A percentile compares a stretch with the other conserved stretches of the same genome.
phyloP scores from a whole-genome alignment of 2,113 vertebrate genomes.

The Coptodon bakossiorum region DNA sequence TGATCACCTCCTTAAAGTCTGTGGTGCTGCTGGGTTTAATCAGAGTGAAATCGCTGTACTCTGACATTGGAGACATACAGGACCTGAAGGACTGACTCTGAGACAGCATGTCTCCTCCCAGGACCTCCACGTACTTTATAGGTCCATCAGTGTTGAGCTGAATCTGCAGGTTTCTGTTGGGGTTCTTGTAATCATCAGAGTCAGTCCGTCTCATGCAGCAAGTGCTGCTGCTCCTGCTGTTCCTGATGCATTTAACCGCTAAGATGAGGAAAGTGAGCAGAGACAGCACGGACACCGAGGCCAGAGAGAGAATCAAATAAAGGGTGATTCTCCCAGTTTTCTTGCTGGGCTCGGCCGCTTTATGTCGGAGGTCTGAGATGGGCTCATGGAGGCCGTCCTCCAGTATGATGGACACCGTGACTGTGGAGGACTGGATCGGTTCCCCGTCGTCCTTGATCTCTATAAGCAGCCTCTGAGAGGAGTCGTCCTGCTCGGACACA shows the following conservation, averaged over 20 bases:
- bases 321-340: conserved; percentile 65
- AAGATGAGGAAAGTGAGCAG: conserved; percentile 72
- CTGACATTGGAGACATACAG: conserved; percentile 79
- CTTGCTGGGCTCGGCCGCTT: conserved; percentile 54
- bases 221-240: conserved; percentile 58
- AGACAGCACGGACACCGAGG: conserved; percentile 72
- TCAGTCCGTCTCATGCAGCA: conserved; percentile 45
- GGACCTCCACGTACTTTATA: conserved; percentile 80
- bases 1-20: conserved; percentile 67
- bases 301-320: conserved; percentile 73
- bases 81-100: conserved; percentile 77
- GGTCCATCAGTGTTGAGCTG: conserved; percentile 77
- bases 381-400: conserved; percentile 66
- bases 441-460: conserved; percentile 73
- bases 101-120: conserved; percentile 74
- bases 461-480: conserved; percentile 72
- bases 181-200: conserved; percentile 59
- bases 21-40: conserved; percentile 72
- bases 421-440: conserved; percentile 69
- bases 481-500: conserved; percentile 69
- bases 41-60: conserved; percentile 81
- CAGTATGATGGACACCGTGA: conserved; percentile 66
- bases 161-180: conserved; percentile 70
- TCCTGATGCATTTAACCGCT: conserved; percentile 68
- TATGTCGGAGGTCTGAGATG: conserved; percentile 58